Evolutionary conservation across 2,888 invertebrate genomes (phyloP), one percentile per base, ranked within the genome.

Genomic region (Hemistola chrysoprasaria): DNA sequence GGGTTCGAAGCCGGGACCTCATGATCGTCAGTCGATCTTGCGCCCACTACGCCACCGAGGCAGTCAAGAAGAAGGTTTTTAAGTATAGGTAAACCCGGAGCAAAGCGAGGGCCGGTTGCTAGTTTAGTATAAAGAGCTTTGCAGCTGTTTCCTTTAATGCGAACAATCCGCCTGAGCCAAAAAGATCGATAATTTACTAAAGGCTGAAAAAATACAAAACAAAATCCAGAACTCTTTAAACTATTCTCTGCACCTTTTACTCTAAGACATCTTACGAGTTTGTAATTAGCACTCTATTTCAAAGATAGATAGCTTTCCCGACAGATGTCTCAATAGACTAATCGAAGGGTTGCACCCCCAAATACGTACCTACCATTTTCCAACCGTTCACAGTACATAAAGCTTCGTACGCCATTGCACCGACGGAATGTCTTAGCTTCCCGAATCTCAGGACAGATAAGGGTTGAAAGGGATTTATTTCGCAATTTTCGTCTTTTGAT

Each of bases 371-470:
- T 39, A 37, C 64, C 69, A 66, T 76, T 16, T n/a, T n/a, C n/a
- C 73, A 73, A 72, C 67, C 62, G 70, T 84, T 86, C 77, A 82
- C 86, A 85, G 73, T 71, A 81, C 85, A 86, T 86, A 86, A 86
- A 84, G 58, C 63, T 71, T 60, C 65, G 39, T 73, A 78, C 79
- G 65, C 73, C 82, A 85, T 77, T 85, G 79, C 79, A 64, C 70
- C 56, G 49, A 71, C 56, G 50, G 71, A 65, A 71, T 67, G 64
- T 59, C 58, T 53, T 53, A 49, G 52, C 60, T 66, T 62, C 58
- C 45, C 57, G 54, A 59, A 56, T 53, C 53, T 52, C 26, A 33
- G 35, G 27, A 26, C 32, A 24, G 31, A 44, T 45, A 40, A 42
- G 34, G 47, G 37, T 47, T 36, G 36, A 24, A 23, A 40, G 11